A percentile compares a stretch with the other conserved stretches of the same genome.
These are phyloP conservation scores for Porites lutea DNA, from an alignment of 64 coral and sea anemone species.

Conservation along the genomic window DNA sequence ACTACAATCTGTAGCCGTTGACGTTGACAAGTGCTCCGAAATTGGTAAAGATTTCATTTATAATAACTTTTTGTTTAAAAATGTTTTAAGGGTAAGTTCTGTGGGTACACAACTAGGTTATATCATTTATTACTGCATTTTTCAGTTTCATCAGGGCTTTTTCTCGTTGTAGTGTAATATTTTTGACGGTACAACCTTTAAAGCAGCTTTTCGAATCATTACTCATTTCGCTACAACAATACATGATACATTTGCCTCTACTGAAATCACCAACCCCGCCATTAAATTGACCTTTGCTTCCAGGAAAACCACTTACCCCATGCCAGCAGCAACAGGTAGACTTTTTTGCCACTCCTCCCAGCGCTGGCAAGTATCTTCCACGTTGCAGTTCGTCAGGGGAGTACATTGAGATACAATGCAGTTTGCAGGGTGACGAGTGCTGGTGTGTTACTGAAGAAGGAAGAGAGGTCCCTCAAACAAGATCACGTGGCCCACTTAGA, in stretches of 20 bases:
- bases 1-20: background rate
- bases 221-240: no score
- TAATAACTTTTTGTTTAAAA: background rate
- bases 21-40: conserved; percentile 15
- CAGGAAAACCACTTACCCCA: conserved; percentile 43
- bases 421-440: conserved; percentile 3
- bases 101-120: no score
- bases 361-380: conserved; percentile 26
- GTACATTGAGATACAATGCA: conserved; percentile 33
- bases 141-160: no score
- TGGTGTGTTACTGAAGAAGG: conserved; percentile 58
- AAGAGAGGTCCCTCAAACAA: conserved; percentile 35
- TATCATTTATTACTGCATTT: no score
- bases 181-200: no score
- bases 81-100: background rate
- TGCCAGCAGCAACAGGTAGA: conserved; percentile 57
- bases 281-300: background rate
- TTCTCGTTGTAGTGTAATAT: no score
- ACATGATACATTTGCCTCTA: no score
- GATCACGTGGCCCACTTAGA: conserved; percentile 54
- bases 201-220: no score
- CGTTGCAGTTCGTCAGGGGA: conserved; percentile 4
- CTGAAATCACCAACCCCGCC: no score
- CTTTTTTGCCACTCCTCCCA: conserved; percentile 2
- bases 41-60: conserved; percentile 22